Base-by-base conservation (phyloP, 92 coral and sea anemone species). In the Phenganax stokvisi region DNA sequence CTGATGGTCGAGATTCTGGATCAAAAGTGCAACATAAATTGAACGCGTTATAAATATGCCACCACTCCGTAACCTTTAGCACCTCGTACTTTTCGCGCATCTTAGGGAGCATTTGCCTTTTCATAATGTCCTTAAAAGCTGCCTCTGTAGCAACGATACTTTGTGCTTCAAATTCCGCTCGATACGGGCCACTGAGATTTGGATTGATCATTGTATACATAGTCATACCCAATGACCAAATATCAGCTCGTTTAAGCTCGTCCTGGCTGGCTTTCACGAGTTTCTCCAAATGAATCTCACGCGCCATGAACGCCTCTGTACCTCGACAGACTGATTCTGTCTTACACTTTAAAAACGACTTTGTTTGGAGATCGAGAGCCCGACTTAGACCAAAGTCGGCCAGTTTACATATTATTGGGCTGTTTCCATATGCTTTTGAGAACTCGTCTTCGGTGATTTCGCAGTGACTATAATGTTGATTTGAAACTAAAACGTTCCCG, bases 221-320 rank as follows among this genome's bases (percentile, higher is more conserved):
- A 47, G 62, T 44, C 25, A 83, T 57, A 25, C 86, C 82, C 47
- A 75, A 83, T 29, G 86, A 60, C 86, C 86, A 83, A 51, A 83
- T 83, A 17, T 83, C 86, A 16, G 86, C 82, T 51, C 63, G 74
- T 57, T 75, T 83, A 0, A 83, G 82, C 62, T 83, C 86, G 17
- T 83, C 82, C 65, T 83, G 82, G 82, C 86, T 64, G 59, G 86
- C 47, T 54, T 72, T 20, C 10, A 29, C 8, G 12, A 83, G 59
- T 11, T 83, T 12, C 58, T 75, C 58, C 65, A 83, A 25, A 6
- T 51, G 62, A 63, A 74, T 74, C 71, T 83, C 82, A 0, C 81
- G 86, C 56, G 86, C 86, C 86, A 83, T 83, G 20, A 83, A 74
- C 57, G 77, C 82, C 25, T 52, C 62, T 17, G 86, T 83, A 51